These are phyloP conservation scores for Anguilla rostrata DNA, from an alignment of 2,113 vertebrate genomes.

Conservation along the genomic window DNA sequence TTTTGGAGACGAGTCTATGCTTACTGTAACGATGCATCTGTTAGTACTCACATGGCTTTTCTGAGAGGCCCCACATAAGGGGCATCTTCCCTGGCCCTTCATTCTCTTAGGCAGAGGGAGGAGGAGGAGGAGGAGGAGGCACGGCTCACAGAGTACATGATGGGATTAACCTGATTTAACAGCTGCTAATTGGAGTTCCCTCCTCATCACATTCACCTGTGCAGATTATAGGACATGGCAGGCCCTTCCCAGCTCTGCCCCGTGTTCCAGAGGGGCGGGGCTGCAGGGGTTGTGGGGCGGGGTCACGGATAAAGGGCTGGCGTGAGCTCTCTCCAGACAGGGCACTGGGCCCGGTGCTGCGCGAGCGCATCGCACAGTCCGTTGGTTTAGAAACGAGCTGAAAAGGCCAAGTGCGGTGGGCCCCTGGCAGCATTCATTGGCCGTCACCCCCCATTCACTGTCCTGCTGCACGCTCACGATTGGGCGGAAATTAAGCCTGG, in stretches of 20 bases:
- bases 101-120: not conserved
- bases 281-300: no score
- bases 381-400: not conserved
- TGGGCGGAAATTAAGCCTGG: no score
- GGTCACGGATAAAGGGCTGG: not conserved
- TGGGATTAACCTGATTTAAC: slow-evolving; percentile 3
- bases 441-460: not conserved
- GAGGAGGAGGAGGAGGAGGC: not conserved
- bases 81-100: not conserved
- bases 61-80: not conserved
- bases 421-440: not conserved
- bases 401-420: not conserved
- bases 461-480: not conserved
- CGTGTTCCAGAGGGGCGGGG: not conserved
- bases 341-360: not conserved
- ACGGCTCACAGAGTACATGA: not conserved
- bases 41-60: not conserved
- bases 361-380: not conserved
- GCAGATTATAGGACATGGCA: not conserved
- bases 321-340: not conserved
- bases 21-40: not conserved
- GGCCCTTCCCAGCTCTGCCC: not conserved
- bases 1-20: not conserved
- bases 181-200: not conserved
- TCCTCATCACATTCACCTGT: not conserved